These are phyloP conservation scores for Brachypodius melanocephalos DNA, from an alignment of 2,113 vertebrate species.

Conservation along the genomic window DNA sequence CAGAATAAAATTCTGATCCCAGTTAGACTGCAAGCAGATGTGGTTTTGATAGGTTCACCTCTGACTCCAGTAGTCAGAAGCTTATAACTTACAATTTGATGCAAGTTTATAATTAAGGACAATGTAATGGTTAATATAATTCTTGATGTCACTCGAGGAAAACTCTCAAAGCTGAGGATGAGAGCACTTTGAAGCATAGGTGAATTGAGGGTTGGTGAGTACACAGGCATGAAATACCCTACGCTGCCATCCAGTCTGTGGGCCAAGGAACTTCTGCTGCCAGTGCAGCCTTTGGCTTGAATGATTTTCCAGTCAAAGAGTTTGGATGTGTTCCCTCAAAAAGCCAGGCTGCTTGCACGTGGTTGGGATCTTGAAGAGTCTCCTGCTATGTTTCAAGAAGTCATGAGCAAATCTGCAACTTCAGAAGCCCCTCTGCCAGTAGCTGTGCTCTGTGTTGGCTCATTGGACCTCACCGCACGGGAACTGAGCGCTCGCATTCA, in stretches of 20 bases:
- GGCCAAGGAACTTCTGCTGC: background rate
- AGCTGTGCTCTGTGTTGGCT: background rate
- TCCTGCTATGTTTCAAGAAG: fast-evolving
- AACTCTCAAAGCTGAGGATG: background rate
- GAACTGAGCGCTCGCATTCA: fast-evolving
- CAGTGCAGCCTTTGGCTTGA: background rate
- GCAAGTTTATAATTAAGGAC: background rate
- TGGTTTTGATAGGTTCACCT: background rate
- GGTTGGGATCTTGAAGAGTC: background rate
- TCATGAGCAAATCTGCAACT: background rate
- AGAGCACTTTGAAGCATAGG: background rate
- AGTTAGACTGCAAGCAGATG: background rate
- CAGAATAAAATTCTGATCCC: background rate
- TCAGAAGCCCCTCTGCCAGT: background rate
- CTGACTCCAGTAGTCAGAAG: background rate
- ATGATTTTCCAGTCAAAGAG: background rate
- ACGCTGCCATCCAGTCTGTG: fast-evolving
- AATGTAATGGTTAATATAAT: background rate
- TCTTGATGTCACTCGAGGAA: background rate
- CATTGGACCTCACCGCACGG: fast-evolving
- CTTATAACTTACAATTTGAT: background rate
- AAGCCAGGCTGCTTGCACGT: fast-evolving
- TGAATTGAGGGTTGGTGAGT: background rate
- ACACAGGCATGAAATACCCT: background rate
- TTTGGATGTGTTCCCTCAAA: background rate